Conservation (phyloP, 2,888 invertebrate genomes). For the Synergus japonicus region DNA sequence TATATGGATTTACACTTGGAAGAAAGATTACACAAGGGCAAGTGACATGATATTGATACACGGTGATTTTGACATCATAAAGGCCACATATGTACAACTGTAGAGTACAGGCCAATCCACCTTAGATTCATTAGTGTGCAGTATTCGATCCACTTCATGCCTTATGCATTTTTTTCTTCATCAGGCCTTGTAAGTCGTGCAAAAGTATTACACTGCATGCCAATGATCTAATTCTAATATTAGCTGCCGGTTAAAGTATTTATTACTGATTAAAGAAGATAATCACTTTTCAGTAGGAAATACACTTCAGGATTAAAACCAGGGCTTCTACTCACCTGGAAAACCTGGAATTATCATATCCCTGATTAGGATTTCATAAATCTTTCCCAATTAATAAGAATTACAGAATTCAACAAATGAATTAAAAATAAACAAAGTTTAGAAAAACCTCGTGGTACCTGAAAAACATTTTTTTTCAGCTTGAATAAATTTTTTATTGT, state of each 20-base stretch:
- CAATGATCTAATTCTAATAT: conserved; percentile 36
- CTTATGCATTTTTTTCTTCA: conserved; percentile 50
- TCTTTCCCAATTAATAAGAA: too few species aligned
- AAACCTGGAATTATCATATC: too few species aligned
- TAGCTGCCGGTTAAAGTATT: conserved; percentile 16
- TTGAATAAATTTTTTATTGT: too few species aligned
- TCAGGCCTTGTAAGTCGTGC: conserved; percentile 30
- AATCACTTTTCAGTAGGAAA: not conserved
- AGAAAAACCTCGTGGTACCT: too few species aligned
- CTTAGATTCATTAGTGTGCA: conserved; percentile 31
- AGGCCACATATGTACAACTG: conserved; percentile 47
- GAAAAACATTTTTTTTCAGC: too few species aligned
- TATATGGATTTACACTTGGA: not conserved
- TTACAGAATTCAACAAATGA: too few species aligned
- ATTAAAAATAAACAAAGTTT: too few species aligned
- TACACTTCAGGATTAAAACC: too few species aligned
- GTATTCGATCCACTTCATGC: conserved; percentile 54
- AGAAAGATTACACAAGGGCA: conserved; percentile 39
- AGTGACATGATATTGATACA: conserved; percentile 43
- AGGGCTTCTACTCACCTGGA: too few species aligned
- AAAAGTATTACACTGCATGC: conserved; percentile 37
- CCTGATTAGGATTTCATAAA: too few species aligned
- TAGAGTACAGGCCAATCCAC: conserved; percentile 40
- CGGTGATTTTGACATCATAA: conserved; percentile 45
- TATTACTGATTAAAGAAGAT: not conserved